These are phyloP conservation scores for Corythoichthys intestinalis DNA, from an alignment of 2,113 vertebrate species.

Conservation along the genomic window DNA sequence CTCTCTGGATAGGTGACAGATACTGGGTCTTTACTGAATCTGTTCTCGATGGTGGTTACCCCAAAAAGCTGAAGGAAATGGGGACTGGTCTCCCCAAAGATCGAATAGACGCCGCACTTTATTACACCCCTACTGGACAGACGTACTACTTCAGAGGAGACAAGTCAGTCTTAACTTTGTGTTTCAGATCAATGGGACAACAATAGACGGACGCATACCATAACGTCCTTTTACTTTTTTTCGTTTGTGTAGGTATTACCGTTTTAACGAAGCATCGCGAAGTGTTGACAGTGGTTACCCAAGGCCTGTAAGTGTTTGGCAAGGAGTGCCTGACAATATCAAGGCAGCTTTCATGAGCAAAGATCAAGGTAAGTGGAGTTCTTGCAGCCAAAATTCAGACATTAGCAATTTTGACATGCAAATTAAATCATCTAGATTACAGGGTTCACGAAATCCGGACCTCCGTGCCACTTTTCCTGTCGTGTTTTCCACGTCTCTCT, in stretches of 20 bases:
- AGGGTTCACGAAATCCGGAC: too few species aligned
- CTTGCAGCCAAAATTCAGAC: neutral
- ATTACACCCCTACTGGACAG: slow-evolving; percentile 83
- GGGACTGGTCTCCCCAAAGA: slow-evolving; percentile 82
- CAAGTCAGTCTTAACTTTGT: slow-evolving; percentile 73
- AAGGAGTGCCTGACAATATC: slow-evolving; percentile 83
- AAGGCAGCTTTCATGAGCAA: slow-evolving; percentile 84
- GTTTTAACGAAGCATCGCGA: slow-evolving; percentile 78
- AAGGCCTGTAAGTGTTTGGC: slow-evolving; percentile 80
- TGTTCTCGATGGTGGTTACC: slow-evolving; percentile 77
- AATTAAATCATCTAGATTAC: too few species aligned
- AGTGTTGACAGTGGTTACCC: slow-evolving; percentile 82
- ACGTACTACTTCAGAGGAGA: slow-evolving; percentile 87
- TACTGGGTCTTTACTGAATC: slow-evolving; percentile 89
- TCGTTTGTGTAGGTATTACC: slow-evolving; percentile 78
- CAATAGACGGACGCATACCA: neutral
- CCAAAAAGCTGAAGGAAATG: slow-evolving; percentile 78
- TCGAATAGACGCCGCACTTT: slow-evolving; percentile 82
- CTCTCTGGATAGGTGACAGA: slow-evolving; percentile 71
- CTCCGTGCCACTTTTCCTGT: too few species aligned
- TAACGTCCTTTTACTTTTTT: neutral
- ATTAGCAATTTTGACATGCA: too few species aligned
- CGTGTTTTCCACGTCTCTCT: too few species aligned
- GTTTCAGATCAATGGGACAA: neutral
- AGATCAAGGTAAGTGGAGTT: slow-evolving; percentile 77